Base-by-base conservation (phyloP, 2,113 vertebrate species). In the Eulacestoma nigropectus region DNA sequence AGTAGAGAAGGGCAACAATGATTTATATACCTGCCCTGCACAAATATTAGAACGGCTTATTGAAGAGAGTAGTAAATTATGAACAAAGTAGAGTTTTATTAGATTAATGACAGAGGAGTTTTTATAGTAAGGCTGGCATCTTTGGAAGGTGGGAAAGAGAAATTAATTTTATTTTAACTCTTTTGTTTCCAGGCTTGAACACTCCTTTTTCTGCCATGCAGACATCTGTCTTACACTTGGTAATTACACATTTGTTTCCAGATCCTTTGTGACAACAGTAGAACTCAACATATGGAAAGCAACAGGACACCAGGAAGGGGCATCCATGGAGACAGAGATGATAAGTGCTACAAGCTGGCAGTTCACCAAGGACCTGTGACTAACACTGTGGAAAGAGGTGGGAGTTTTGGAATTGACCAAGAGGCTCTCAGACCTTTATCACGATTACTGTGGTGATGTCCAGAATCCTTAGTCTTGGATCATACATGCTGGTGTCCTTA, bases 1-100 rank as follows among this genome's bases (percentile, higher is more conserved):
- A 84, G 42, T 82, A 82, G 69, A 85, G 52, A 64, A 92, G 79
- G 73, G 81, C 53, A 96, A 84, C 75, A 91, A 72, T 90, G 78
- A 92, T 96, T 96, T 96, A 94, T 95, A 87, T 37, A 77, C 78
- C 84, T 95, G 70, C 70, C 79, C 73, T 73, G 87, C 63, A 74
- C 84, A 96, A 97, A 95, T 53, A 74, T 77, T 93, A 84, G 74
- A 94, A 91, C 67, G 59, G 73, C 86, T 97, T 82, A 88, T 84
- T 86, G 88, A 96, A 95, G 84, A 81, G 64, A 69, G 39, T 39
- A 85, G 49, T 74, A 86, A 96, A 96, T 91, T 73, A 95, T 84
- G 93, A 95, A 96, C 67, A 95, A 91, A 96, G 80, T 44, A 89
- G 37, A 76, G n/a, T 25, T 65, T 69, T 79, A 91, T 93, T 92